Base-by-base conservation (phyloP, 1,140 invertebrate genomes). In the Diachasma alloeum region DNA sequence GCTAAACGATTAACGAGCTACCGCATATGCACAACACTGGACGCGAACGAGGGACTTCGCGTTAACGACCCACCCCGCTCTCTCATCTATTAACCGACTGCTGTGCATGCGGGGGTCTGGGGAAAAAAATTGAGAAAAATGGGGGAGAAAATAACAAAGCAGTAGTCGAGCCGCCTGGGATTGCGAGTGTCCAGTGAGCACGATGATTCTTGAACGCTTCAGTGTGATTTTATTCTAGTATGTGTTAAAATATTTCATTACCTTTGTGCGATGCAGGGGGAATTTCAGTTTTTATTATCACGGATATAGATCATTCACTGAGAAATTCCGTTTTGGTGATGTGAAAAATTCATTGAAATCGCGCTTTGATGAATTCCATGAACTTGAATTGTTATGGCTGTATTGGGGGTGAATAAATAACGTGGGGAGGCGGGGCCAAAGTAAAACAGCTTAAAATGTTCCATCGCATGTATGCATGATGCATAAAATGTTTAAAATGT, bases 1-100 rank as follows among this genome's bases (percentile, higher is more conserved):
- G 53, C 42, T 74, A 74, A 74, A 59, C 36, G 56, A 74, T 74
- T 74, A 74, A 74, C 72, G 72, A 74, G 72, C 72, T 42, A 63
- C 31, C 53, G 36, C 69, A 72, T 72, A 72, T 44, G 19, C 37
- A 67, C 19, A 42, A 73, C 26, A 37, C 53, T 73, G 26, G 36
- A 68, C 17, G 31, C 26, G 31, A 68, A 68, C 37, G 66, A 68
- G 66, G 36, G 66, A 68, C 31, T 68, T 68, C 39, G 66, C 31
- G 36, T 39, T 68, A 68, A 68, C 66, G 66, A 68, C 66, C 66
- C 59, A 26, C 19, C 59, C 59, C 48, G 31, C 6, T 63, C 59
- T 24, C 19, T 26, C 59, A 26, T 63, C 59, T 63, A 63, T 63
- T 63, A 63, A 63, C 59, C 59, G 59, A 26, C 59, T 63, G 59